These are phyloP conservation scores for Pontoporia blainvillei DNA, from an alignment of 2,113 vertebrate genomes.

Conservation along the genomic window DNA sequence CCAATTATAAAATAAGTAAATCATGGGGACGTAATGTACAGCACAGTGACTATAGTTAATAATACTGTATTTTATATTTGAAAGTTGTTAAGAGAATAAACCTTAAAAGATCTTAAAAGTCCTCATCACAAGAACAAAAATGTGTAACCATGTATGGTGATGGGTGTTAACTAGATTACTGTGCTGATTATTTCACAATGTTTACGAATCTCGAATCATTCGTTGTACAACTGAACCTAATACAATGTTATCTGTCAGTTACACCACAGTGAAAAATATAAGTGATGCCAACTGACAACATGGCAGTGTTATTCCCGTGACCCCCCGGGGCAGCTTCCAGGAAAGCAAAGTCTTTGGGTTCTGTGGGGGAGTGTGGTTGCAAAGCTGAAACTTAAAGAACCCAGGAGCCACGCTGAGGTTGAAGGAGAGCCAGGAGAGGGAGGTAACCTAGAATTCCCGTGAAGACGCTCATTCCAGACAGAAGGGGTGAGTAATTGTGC, in stretches of 20 bases:
- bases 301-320: not conserved
- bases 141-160: not conserved
- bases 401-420: fast-evolving
- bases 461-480: not conserved
- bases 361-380: not conserved
- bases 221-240: not conserved
- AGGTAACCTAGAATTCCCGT: not conserved
- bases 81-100: not conserved
- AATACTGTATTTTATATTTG: not conserved
- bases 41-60: not conserved
- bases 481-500: not conserved
- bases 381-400: not conserved
- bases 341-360: not conserved
- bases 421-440: not conserved
- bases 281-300: not conserved
- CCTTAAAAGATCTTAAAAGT: not conserved
- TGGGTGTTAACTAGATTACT: not conserved
- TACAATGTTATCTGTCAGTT: not conserved
- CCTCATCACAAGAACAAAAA: not conserved
- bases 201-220: not conserved
- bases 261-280: not conserved
- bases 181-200: not conserved
- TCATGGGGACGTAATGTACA: not conserved
- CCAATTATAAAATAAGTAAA: not conserved
- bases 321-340: not conserved